These are phyloP conservation scores for Metallyticus violacea DNA, from an alignment of 2,888 invertebrate genomes.

Conservation along the genomic window DNA sequence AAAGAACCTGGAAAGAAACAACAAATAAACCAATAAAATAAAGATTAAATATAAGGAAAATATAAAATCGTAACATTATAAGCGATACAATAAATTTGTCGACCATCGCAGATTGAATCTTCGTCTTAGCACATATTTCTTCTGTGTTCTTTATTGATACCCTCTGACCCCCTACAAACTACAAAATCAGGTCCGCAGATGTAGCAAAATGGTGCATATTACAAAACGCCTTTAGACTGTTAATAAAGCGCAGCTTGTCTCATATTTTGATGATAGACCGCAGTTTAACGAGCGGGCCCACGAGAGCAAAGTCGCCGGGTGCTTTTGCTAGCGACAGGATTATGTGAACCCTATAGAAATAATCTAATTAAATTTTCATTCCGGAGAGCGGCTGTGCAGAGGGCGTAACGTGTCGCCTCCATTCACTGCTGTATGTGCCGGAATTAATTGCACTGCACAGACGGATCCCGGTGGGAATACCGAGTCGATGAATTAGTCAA, in stretches of 20 bases:
- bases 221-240: neutral
- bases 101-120: too few species aligned
- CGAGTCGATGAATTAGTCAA: neutral
- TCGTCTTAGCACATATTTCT: too few species aligned
- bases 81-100: too few species aligned
- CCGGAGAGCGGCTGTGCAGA: neutral
- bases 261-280: neutral
- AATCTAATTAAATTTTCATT: slow-evolving; percentile 14
- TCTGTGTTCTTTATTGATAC: too few species aligned
- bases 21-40: too few species aligned
- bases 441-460: slow-evolving; percentile 3
- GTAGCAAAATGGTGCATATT: neutral
- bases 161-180: too few species aligned
- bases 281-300: neutral
- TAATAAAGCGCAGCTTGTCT: neutral
- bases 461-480: neutral
- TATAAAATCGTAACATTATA: too few species aligned
- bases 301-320: too few species aligned
- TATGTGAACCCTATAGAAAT: slow-evolving; percentile 14
- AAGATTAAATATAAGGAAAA: too few species aligned
- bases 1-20: too few species aligned
- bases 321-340: neutral
- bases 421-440: neutral
- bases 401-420: neutral
- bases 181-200: neutral